A percentile compares a stretch with the other conserved stretches of the same genome.
These are phyloP conservation scores for Fragum sueziense DNA, from an alignment of 2,888 invertebrate genomes.

Conservation along the genomic window DNA sequence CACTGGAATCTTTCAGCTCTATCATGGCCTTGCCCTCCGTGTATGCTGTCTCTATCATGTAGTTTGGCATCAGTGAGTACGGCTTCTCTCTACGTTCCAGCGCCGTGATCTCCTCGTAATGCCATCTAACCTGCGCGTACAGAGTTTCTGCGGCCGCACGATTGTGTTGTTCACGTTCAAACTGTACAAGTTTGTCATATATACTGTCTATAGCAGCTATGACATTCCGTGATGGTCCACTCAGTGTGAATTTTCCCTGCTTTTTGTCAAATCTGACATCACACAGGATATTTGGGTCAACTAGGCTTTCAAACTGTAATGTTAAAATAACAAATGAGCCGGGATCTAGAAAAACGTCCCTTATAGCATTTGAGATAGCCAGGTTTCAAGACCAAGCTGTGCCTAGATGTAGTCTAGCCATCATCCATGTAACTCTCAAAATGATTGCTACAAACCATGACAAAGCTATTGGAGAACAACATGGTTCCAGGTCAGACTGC, in stretches of 20 bases:
- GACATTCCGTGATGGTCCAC: slow-evolving; percentile 50
- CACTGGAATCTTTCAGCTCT: slow-evolving; percentile 33
- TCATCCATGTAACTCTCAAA: too few relatives aligned
- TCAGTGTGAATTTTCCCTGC: slow-evolving; percentile 45
- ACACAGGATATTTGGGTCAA: slow-evolving; percentile 46
- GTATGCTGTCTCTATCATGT: slow-evolving; percentile 55
- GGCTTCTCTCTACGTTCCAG: slow-evolving; percentile 39
- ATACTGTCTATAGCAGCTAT: slow-evolving; percentile 47
- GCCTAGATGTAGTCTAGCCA: too few relatives aligned
- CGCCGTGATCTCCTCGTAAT: slow-evolving; percentile 41
- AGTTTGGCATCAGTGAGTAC: slow-evolving; percentile 44
- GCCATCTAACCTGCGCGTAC: slow-evolving; percentile 50
- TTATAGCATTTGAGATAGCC: too few relatives aligned
- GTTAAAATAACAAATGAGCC: too few relatives aligned
- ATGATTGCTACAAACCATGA: too few relatives aligned
- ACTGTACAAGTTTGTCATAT: slow-evolving; percentile 44
- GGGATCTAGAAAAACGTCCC: too few relatives aligned
- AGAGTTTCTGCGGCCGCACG: slow-evolving; percentile 44
- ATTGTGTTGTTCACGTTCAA: slow-evolving; percentile 37
- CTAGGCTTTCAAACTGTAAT: slow-evolving; percentile 49
- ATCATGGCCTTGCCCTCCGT: slow-evolving; percentile 39
- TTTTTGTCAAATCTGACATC: slow-evolving; percentile 55
- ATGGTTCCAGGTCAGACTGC: too few relatives aligned
- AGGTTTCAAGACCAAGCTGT: too few relatives aligned
- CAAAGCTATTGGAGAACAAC: too few relatives aligned